Percentiles rank a stretch among this genome's conserved stretches.
Evolutionary conservation across 1,140 invertebrate species (phyloP).

Genomic region (Achroia grisella): DNA sequence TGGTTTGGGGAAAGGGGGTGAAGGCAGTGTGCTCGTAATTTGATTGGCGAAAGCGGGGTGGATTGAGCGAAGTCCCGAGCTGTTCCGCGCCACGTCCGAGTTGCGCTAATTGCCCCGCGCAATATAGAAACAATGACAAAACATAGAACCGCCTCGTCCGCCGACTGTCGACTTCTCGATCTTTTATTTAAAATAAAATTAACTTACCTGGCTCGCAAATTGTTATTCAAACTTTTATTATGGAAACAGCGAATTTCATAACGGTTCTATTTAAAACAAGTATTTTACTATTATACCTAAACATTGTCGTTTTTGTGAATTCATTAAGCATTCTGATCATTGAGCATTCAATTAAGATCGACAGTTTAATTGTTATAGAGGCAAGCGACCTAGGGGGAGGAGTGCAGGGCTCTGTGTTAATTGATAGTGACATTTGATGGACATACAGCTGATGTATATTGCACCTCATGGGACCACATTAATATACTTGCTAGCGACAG

Average conservation of each 20-base stretch:
- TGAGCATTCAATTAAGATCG: too few relatives aligned
- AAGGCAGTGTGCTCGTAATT: slow-evolving; percentile 45
- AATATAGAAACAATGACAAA: slow-evolving; percentile 72
- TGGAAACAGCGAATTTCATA: slow-evolving; percentile 65
- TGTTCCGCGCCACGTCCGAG: slow-evolving; percentile 40
- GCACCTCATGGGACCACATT: slow-evolving; percentile 35
- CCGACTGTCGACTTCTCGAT: slow-evolving; percentile 42
- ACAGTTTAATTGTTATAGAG: slow-evolving; percentile 8
- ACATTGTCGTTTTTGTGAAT: too few relatives aligned
- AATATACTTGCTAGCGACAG: not conserved
- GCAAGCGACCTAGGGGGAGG: slow-evolving; percentile 18
- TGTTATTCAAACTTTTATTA: slow-evolving; percentile 58
- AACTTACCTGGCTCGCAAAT: slow-evolving; percentile 62
- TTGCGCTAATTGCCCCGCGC: slow-evolving; percentile 65
- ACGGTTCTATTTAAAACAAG: slow-evolving; percentile 35
- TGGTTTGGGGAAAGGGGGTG: slow-evolving; percentile 28
- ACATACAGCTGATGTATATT: slow-evolving; percentile 45
- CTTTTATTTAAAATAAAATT: slow-evolving; percentile 61
- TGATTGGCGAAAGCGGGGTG: slow-evolving; percentile 43
- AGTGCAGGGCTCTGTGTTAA: slow-evolving; percentile 35
- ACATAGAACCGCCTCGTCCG: slow-evolving; percentile 48
- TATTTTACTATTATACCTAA: slow-evolving; percentile 12
- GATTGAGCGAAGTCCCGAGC: slow-evolving; percentile 21
- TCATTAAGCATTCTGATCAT: too few relatives aligned
- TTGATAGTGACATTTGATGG: slow-evolving; percentile 69